These are phyloP conservation scores for Eupristina koningsbergeri DNA, from an alignment of 1,140 invertebrate genomes.

Conservation along the genomic window DNA sequence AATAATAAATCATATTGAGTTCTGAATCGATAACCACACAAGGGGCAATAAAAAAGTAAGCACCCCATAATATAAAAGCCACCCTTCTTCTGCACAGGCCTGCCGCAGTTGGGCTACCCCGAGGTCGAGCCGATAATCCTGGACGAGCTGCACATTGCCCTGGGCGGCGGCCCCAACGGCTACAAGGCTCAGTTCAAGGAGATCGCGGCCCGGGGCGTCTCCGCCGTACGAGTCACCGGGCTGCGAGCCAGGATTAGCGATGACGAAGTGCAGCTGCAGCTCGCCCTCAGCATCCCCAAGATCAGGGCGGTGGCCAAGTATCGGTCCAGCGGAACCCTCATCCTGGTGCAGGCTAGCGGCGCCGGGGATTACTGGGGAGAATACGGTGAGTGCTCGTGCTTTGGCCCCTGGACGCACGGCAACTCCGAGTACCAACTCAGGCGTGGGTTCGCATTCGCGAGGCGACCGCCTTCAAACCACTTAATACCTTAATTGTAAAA, in stretches of 20 bases:
- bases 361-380: constrained; percentile 90
- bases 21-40: no score
- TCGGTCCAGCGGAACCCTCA: constrained; percentile 83
- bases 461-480: no score
- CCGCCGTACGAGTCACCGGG: constrained; percentile 82
- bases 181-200: constrained; percentile 85
- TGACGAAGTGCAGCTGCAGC: constrained; percentile 84
- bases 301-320: constrained; percentile 84
- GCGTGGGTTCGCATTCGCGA: not conserved
- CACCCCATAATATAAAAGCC: not conserved
- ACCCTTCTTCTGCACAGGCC: constrained; percentile 53
- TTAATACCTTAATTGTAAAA: no score
- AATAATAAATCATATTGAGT: no score
- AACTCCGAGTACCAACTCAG: not conserved
- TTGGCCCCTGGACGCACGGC: constrained; percentile 3
- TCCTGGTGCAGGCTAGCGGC: constrained; percentile 84
- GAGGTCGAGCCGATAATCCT: constrained; percentile 84
- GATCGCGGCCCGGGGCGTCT: constrained; percentile 84
- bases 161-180: constrained; percentile 83
- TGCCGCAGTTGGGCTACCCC: constrained; percentile 66
- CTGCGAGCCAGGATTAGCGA: constrained; percentile 75
- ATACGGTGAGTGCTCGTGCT: constrained; percentile 80
- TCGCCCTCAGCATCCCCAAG: constrained; percentile 83
- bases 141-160: constrained; percentile 84
- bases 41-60: no score